Evolutionary conservation across 1,140 invertebrate genomes (phyloP), one percentile per base, ranked within the genome.

Genomic region (Calosoma granatense): DNA sequence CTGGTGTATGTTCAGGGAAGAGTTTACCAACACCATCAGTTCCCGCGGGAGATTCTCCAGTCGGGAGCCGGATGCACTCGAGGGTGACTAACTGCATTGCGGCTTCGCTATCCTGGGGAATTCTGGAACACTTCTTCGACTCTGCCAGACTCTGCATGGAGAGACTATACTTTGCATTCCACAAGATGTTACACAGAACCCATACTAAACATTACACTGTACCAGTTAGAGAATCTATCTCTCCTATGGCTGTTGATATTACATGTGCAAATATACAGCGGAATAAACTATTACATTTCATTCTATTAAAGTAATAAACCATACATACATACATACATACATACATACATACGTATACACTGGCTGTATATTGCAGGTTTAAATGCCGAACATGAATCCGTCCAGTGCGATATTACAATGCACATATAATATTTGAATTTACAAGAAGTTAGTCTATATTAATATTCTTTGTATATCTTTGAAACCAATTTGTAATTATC

Each of bases 41-140:
- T 56, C 39, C 19, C 41, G 43, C 21, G 39, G 43, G 55, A 39
- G 41, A 56, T 56, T 56, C 55, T 41, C 55, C 20, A 51, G 55
- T n/a, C 43, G 55, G 41, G 12, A 22, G 17, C 19, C 41, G 55
- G 41, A 6, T 56, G 55, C 55, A 56, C 39, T 41, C 36, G 19
- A 56, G 55, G 55, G 36, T 55, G 36, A 55, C 54, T 55, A 55
- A 55, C 54, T 55, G 54, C 54, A 39, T 30, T 55, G 54, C 54
- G 54, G 54, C 26, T 39, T 22, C 36, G 54, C 22, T n/a, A n/a
- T n/a, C n/a, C n/a, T n/a, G n/a, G n/a, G n/a, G n/a, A n/a, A n/a
- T 22, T 54, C 36, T 54, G 53, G 22, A 54, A 26, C 23, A 26
- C 20, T 26, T 17, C n/a, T 54, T 22, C 23, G 23, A 22, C 36